Base-by-base conservation (phyloP, 2,113 vertebrate genomes). In the Tetrao urogallus region DNA sequence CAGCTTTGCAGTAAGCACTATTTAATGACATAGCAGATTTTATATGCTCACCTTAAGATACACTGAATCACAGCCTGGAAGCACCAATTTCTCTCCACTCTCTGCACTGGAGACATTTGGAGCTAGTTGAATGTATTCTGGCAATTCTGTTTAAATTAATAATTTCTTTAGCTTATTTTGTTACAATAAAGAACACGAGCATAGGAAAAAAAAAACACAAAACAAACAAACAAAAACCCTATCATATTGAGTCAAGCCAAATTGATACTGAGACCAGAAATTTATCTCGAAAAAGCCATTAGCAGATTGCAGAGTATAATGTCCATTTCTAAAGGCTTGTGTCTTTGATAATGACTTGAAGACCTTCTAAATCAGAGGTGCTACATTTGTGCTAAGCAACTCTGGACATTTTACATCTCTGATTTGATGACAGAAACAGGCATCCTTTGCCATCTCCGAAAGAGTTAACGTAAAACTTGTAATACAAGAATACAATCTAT, bases 21-120 rank as follows among this genome's bases (percentile, higher is more conserved):
- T 24, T 88, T 95, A 72, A 83, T 75, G 61, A 79, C 54, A 87
- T 25, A 66, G 93, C 34, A 34, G 3, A 24, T 90, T 90, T 71
- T 90, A 81, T 30, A 36, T 61, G 67, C 81, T 32, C 67, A 28
- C 87, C 70, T 67, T 84, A 57, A 75, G n/a, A 78, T 52, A 24
- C 27, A n/a, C n/a, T 75, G 54, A 94, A 72, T 89, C 63, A 73
- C 43, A 94, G 36, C 12, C 70, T 79, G 36, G 57, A 90, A 87
- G 54, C 36, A 34, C 22, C n/a, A 75, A 13, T 91, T 86, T 89
- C 25, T 85, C 63, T 85, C 71, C 27, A 32, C n/a, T n/a, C n/a
- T n/a, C n/a, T 67, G 74, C 28, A 43, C 11, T 45, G 42, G 34
- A 69, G 73, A 63, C 65, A 81, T 81, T 85, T 92, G 43, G n/a